phyloP scores from a whole-genome alignment of 2,888 invertebrate genomes.

The Aphidoletes aphidimyza region DNA sequence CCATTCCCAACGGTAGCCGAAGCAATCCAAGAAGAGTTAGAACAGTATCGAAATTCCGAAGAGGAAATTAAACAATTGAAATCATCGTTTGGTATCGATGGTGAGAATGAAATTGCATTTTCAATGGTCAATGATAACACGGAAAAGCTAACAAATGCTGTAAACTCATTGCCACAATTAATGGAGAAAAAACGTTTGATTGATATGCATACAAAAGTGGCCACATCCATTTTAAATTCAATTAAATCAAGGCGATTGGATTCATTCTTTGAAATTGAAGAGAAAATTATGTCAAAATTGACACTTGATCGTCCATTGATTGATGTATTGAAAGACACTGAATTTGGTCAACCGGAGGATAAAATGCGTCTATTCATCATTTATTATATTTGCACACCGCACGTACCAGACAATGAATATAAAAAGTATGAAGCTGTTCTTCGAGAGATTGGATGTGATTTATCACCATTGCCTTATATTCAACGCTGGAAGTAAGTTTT shows the following conservation, averaged over 20 bases:
- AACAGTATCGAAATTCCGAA: slow-evolving; percentile 90
- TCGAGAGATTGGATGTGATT: slow-evolving; percentile 83
- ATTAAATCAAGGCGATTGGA: slow-evolving; percentile 92
- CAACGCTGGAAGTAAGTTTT: slow-evolving; percentile 86
- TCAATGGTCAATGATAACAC: slow-evolving; percentile 93
- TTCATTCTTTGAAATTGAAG: slow-evolving; percentile 96
- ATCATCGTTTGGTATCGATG: slow-evolving; percentile 92
- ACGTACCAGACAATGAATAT: slow-evolving; percentile 83
- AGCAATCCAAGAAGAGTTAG: slow-evolving; percentile 97
- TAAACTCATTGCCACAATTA: slow-evolving; percentile 94
- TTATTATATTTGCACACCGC: slow-evolving; percentile 85
- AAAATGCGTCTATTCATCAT: slow-evolving; percentile 94
- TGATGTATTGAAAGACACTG: slow-evolving; percentile 87
- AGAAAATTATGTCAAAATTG: slow-evolving; percentile 93
- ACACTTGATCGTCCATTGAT: slow-evolving; percentile 84
- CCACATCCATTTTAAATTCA: slow-evolving; percentile 87
- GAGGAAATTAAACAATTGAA: slow-evolving; percentile 97
- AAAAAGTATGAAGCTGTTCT: slow-evolving; percentile 85
- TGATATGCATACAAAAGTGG: slow-evolving; percentile 98
- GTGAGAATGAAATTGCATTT: slow-evolving; percentile 85
- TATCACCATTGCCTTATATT: slow-evolving; percentile 86
- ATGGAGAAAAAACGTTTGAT: slow-evolving; percentile 97
- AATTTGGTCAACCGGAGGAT: slow-evolving; percentile 89
- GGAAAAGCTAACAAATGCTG: slow-evolving; percentile 91
- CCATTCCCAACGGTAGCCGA: slow-evolving; percentile 96